phyloP scores from a whole-genome alignment of 2,888 invertebrate genomes.

The Synanthedon tipuliformis region DNA sequence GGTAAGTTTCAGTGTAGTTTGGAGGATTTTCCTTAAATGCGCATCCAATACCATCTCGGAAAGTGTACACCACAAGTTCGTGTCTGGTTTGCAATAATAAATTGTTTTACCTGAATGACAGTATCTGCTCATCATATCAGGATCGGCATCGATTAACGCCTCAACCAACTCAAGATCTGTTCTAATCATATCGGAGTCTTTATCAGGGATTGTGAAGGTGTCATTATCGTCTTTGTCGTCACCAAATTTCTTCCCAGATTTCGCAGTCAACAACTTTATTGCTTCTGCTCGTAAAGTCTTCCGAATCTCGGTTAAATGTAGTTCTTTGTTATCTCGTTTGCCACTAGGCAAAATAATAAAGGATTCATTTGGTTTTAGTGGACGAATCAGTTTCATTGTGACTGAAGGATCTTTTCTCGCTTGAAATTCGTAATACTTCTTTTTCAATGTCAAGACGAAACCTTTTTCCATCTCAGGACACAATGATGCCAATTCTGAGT shows the following conservation, averaged over 20 bases:
- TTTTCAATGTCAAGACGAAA: neutral
- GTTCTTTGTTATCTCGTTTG: slow-evolving; percentile 1
- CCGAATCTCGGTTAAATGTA: neutral
- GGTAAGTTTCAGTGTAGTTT: too few relatives aligned
- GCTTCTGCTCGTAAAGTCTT: slow-evolving; percentile 2
- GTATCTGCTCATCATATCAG: slow-evolving; percentile 1
- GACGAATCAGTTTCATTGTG: neutral
- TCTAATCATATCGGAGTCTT: neutral
- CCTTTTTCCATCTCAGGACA: too few relatives aligned
- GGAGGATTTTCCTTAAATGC: too few relatives aligned
- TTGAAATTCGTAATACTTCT: slow-evolving; percentile 1
- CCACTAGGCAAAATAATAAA: slow-evolving; percentile 2
- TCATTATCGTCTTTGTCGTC: slow-evolving; percentile 1
- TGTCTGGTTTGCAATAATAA: slow-evolving; percentile 2
- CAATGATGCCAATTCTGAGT: too few relatives aligned
- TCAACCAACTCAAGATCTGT: too few relatives aligned
- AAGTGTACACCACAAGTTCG: slow-evolving; percentile 1
- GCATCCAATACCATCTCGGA: too few relatives aligned
- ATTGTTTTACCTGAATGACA: neutral
- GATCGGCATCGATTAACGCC: neutral
- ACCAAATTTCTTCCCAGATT: slow-evolving; percentile 2
- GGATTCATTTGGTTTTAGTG: slow-evolving; percentile 1
- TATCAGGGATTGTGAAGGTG: neutral
- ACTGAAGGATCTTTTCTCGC: slow-evolving; percentile 1
- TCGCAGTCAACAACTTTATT: slow-evolving; percentile 1